Percentiles rank a stretch among this genome's conserved stretches.
Evolutionary conservation across 2,888 invertebrate genomes (phyloP).

Genomic region (Caenorhabditis wallacei): DNA sequence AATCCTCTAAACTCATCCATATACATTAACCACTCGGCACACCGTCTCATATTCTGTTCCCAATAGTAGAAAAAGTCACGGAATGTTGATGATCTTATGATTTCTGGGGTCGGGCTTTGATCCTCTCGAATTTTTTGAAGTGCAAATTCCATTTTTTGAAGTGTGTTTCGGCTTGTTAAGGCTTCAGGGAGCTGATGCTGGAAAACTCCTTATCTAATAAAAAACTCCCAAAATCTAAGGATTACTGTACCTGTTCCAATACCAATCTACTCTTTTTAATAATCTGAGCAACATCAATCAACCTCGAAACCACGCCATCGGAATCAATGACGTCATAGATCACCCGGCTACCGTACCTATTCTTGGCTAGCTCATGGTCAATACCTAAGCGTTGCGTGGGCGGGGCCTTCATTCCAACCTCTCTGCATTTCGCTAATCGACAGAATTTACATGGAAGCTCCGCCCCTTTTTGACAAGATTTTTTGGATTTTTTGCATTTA

Average conservation of each 20-base stretch:
- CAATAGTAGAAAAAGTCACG: conserved; percentile 23
- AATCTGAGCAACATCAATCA: conserved; percentile 19
- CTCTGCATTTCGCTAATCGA: conserved; percentile 37
- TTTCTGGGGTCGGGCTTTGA: conserved; percentile 7
- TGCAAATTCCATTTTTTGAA: conserved; percentile 15
- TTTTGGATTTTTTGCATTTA: neutral
- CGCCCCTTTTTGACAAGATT: conserved; percentile 1
- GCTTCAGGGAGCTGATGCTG: conserved; percentile 15
- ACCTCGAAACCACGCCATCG: conserved; percentile 3
- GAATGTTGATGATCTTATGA: conserved; percentile 9
- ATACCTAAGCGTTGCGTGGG: neutral
- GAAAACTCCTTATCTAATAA: neutral
- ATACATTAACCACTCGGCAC: conserved; percentile 48
- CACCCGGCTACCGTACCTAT: conserved; percentile 18
- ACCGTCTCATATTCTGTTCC: conserved; percentile 36
- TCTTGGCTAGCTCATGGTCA: neutral
- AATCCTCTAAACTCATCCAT: conserved; percentile 30
- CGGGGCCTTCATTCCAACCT: conserved; percentile 35
- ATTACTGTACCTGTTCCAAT: too few relatives aligned
- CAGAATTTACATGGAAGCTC: conserved; percentile 39
- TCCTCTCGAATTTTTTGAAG: neutral
- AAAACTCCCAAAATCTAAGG: too few relatives aligned
- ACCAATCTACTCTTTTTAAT: conserved; percentile 1
- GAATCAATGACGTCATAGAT: conserved; percentile 25
- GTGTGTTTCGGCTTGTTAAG: neutral